Percentiles rank a stretch among this genome's conserved stretches.
Conservation (phyloP, 2,113 vertebrate genomes). For the Cynocephalus volans region DNA sequence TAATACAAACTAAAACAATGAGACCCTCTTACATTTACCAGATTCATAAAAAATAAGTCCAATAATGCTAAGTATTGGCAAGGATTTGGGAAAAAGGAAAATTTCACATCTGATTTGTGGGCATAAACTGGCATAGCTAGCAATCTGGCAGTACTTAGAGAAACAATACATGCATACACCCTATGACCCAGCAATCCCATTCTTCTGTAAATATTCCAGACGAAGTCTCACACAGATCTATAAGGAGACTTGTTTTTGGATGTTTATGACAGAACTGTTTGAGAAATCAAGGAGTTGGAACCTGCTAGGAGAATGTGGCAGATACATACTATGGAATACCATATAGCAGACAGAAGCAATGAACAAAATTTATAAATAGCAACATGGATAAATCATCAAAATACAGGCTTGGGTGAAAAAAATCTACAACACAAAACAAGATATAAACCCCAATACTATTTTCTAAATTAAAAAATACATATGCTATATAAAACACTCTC, state of each 20-base stretch:
- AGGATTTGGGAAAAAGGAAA: background rate
- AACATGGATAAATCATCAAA: background rate
- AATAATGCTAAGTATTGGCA: background rate
- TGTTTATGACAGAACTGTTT: constrained; percentile 28
- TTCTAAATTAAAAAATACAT: constrained; percentile 25
- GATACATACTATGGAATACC: background rate
- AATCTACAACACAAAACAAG: background rate
- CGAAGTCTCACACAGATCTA: background rate
- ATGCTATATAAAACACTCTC: background rate
- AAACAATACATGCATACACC: background rate
- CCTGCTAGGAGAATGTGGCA: background rate
- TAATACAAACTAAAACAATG: background rate
- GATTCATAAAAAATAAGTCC: background rate
- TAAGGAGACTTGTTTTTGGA: background rate
- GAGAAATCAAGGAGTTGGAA: background rate
- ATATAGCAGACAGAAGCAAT: background rate
- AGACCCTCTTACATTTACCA: background rate
- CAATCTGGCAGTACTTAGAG: background rate
- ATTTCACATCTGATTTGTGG: background rate
- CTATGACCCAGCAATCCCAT: background rate
- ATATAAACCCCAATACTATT: background rate
- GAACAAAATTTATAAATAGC: constrained; percentile 15
- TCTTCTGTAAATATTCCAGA: constrained; percentile 13
- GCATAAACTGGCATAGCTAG: background rate
- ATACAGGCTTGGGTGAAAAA: background rate